phyloP scores from a whole-genome alignment of 64 coral and sea anemone genomes.

The Astreopora myriophthalma region DNA sequence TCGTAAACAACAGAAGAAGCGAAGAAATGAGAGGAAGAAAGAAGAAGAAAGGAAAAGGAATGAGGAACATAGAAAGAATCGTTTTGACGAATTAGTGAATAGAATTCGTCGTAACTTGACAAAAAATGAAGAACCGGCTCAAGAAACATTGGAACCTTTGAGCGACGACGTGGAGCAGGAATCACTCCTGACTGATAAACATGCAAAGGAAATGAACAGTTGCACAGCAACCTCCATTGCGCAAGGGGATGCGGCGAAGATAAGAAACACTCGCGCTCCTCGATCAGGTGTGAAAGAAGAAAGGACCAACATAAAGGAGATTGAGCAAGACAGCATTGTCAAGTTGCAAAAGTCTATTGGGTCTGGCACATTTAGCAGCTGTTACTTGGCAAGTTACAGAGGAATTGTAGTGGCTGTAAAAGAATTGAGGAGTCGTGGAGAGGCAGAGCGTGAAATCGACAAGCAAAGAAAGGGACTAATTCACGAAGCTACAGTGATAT shows the following conservation, averaged over 20 bases:
- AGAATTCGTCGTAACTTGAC: background rate
- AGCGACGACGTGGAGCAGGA: background rate
- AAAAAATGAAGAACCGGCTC: background rate
- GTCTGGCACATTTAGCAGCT: slow-evolving; percentile 16
- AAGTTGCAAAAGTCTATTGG: slow-evolving; percentile 7
- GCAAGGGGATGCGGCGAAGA: background rate
- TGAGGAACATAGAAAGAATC: background rate
- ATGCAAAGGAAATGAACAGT: background rate
- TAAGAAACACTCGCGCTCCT: no score
- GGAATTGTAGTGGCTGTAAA: slow-evolving; percentile 18
- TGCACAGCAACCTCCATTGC: background rate
- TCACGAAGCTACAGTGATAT: slow-evolving; percentile 3
- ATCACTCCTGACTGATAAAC: background rate
- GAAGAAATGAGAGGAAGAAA: background rate
- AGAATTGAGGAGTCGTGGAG: background rate
- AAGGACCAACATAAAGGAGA: slow-evolving; percentile 10
- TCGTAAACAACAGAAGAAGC: background rate
- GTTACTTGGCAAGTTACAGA: slow-evolving; percentile 23
- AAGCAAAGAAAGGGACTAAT: background rate
- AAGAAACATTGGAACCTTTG: background rate
- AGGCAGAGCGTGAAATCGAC: background rate
- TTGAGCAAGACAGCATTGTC: background rate
- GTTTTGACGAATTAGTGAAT: background rate
- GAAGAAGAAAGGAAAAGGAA: background rate
- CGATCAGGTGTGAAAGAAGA: no score